These are phyloP conservation scores for Darevskia nairensis DNA, from an alignment of 2,797 vertebrate genomes.

Conservation along the genomic window DNA sequence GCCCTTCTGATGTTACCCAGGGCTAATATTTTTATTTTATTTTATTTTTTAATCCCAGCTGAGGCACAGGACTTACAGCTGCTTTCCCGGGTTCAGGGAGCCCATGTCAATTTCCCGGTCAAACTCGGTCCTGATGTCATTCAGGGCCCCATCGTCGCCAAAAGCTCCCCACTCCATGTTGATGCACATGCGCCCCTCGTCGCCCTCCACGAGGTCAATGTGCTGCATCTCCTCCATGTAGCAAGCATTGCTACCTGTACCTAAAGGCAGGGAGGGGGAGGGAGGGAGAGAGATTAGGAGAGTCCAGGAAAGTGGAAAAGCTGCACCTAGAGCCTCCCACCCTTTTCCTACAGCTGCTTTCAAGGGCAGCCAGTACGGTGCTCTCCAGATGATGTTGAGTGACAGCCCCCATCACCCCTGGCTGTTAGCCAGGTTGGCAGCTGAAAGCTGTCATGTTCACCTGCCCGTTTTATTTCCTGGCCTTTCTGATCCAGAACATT, in stretches of 20 bases:
- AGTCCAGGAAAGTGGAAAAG: not conserved
- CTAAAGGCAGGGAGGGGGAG: constrained; percentile 67
- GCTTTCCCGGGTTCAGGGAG: constrained; percentile 94
- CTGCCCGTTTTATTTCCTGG: not conserved
- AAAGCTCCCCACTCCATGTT: constrained; percentile 99
- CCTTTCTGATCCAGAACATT: not conserved
- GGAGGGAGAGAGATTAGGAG: fast-evolving
- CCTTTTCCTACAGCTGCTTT: no score
- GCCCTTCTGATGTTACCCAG: no score
- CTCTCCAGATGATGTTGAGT: no score
- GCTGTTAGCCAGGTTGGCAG: no score
- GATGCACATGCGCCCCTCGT: constrained; percentile 95
- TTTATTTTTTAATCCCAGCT: no score
- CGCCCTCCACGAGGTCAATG: constrained; percentile 91
- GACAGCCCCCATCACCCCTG: no score
- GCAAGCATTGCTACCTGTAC: constrained; percentile 93
- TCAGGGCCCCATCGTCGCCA: constrained; percentile 88
- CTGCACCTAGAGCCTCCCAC: no score
- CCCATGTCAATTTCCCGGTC: constrained; percentile 93
- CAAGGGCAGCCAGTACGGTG: no score
- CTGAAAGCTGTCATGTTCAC: no score
- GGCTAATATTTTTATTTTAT: no score
- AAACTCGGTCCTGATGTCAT: constrained; percentile 90
- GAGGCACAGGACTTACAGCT: constrained; percentile 86
- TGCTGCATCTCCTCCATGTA: constrained; percentile 99